Conservation (phyloP, 1,140 invertebrate species). For the Diploscapter pachys region DNA sequence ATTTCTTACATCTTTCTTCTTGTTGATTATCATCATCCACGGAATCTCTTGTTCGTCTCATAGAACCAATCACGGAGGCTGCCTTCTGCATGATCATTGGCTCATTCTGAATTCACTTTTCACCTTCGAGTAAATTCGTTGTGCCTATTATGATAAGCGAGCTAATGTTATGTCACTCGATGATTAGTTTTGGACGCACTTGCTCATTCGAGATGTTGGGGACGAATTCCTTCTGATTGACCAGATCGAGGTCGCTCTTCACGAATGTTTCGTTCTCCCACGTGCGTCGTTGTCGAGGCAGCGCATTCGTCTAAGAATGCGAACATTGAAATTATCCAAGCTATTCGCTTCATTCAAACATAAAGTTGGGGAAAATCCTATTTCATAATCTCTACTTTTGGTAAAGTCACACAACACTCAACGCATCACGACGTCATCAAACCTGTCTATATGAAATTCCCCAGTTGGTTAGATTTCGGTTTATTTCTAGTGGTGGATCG, state of each 20-base stretch:
- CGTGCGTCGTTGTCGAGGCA: slow-evolving; percentile 43
- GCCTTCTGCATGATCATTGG: not conserved
- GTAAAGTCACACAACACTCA: no score
- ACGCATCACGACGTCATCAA: no score
- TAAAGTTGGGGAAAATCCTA: no score
- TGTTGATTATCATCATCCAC: not conserved
- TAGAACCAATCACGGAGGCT: slow-evolving; percentile 7
- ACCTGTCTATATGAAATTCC: slow-evolving; percentile 39
- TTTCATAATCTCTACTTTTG: no score
- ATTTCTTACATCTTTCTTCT: no score
- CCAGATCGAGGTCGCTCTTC: slow-evolving; percentile 36
- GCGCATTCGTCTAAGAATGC: no score
- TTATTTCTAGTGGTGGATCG: slow-evolving; percentile 51
- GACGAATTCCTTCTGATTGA: slow-evolving; percentile 41
- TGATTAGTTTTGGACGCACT: not conserved
- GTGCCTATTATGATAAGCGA: slow-evolving; percentile 4
- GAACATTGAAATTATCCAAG: no score
- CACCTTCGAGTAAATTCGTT: not conserved
- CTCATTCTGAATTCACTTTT: not conserved
- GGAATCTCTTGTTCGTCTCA: slow-evolving; percentile 13
- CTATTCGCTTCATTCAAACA: no score
- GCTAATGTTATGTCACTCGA: not conserved
- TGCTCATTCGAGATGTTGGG: slow-evolving; percentile 32
- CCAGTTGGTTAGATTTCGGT: slow-evolving; percentile 55
- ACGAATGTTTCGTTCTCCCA: slow-evolving; percentile 47